Conservation (phyloP, 2,797 vertebrate species). For the Discoglossus pictus region DNA sequence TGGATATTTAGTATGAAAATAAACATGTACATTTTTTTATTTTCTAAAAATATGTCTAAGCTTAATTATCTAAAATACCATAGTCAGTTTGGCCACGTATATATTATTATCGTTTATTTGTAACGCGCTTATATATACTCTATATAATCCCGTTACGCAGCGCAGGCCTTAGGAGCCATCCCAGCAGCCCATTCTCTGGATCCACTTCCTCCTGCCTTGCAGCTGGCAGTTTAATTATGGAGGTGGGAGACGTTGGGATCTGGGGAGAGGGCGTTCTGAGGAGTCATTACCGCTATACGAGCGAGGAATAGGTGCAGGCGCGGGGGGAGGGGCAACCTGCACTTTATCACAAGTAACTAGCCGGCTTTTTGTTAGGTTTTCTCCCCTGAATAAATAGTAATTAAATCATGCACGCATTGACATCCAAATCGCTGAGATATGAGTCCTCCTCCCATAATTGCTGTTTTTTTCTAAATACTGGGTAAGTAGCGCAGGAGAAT, state of each 20-base stretch:
- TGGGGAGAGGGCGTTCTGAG: background rate
- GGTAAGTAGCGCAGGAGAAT: conserved; percentile 41
- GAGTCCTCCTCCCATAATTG: conserved; percentile 34
- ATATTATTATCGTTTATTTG: too few species aligned
- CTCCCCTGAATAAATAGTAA: conserved; percentile 51
- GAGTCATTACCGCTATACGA: background rate
- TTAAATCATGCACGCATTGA: conserved; percentile 53
- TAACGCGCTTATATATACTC: too few species aligned
- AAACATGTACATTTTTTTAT: too few species aligned
- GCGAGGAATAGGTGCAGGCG: conserved; percentile 13
- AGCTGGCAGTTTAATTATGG: conserved; percentile 24
- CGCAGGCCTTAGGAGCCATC: too few species aligned
- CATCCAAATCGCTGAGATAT: conserved; percentile 53
- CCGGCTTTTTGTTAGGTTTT: conserved; percentile 15
- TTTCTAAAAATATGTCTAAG: too few species aligned
- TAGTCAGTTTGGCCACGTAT: too few species aligned
- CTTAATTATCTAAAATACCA: too few species aligned
- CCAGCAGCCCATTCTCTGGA: too few species aligned
- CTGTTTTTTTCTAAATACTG: conserved; percentile 47
- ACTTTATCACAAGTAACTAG: conserved; percentile 1
- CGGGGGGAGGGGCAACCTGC: background rate
- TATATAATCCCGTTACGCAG: too few species aligned
- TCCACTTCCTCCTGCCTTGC: background rate
- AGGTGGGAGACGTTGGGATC: conserved; percentile 4
- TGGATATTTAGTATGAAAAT: too few species aligned